phyloP scores from a whole-genome alignment of 2,797 vertebrate species.

The Glyptemys insculpta region DNA sequence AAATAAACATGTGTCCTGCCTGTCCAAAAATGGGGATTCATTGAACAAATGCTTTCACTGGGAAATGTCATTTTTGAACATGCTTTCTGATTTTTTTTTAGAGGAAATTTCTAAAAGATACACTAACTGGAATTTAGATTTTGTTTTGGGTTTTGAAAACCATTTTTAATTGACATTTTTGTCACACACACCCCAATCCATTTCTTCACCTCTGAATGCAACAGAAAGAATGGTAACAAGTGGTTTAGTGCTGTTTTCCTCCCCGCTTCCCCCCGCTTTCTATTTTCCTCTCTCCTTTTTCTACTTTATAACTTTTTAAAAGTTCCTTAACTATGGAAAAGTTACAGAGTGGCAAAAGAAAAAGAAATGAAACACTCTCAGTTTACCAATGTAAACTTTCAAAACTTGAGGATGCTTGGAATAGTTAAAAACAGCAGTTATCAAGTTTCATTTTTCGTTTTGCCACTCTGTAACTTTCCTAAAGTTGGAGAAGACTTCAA shows the following conservation, averaged over 20 bases:
- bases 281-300: not conserved
- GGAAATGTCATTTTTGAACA: not conserved
- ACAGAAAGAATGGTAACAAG: not conserved
- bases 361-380: not conserved
- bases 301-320: not conserved
- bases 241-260: not conserved
- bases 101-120: not conserved
- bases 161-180: not conserved
- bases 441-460: not conserved
- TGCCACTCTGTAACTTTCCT: not conserved
- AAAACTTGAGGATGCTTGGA: not conserved
- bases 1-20: rapidly evolving
- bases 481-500: not conserved
- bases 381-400: not conserved
- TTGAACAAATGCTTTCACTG: not conserved
- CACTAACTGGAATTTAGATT: not conserved
- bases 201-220: not conserved
- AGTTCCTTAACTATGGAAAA: not conserved
- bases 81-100: not conserved
- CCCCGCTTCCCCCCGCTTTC: not conserved
- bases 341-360: not conserved
- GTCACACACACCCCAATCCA: not conserved
- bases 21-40: not conserved
- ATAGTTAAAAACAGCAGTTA: rapidly evolving
- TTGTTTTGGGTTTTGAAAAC: not conserved